Base-by-base conservation (phyloP, 35 echinoderm and acorn worm species). In the Ophioderma brevispina region DNA sequence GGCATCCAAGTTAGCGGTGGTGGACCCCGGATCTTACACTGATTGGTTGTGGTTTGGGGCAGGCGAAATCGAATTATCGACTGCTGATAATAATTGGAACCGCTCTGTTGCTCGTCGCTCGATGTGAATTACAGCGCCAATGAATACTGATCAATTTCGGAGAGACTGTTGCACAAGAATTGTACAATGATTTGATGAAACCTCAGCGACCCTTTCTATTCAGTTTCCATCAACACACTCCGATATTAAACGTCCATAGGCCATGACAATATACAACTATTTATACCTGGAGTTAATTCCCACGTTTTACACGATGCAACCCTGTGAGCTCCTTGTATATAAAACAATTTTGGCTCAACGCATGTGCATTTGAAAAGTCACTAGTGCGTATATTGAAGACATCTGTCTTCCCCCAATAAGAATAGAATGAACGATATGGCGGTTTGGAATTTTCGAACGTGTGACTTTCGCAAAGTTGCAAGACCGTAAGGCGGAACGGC, bases 121-220 rank as follows among this genome's bases (percentile, higher is more conserved):
- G 59, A 70, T 13, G 59, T 25, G 59, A 70, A 70, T 70, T 30
- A 70, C 59, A 70, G 59, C 59, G 59, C 5, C 59, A 70, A 70
- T 70, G 59, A 70, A 70, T 70, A 70, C 59, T 70, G 59, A 70
- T 70, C 59, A 70, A 70, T 70, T 70, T 70, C 59, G 28, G 23
- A 4, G 23, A 70, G 59, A 70, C 59, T 70, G 59, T 70, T 70
- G 28, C 59, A 13, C 59, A 70, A 25, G 59, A 70, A 70, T 25
- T 6, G n/a, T 25, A 30, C 59, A 30, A 70, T 70, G 59, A 70
- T 70, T 70, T 18, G 28, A 70, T 25, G 59, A 6, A 70, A 70
- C 59, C 59, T 70, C 23, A 25, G 59, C 59, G 59, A 30, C 59
- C 15, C n/a, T n/a, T 25, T 25, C 2, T 25, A 30, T 70, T 70